Evolutionary conservation across 2,888 invertebrate genomes (phyloP).

Genomic region (Linnaemya vulpina): DNA sequence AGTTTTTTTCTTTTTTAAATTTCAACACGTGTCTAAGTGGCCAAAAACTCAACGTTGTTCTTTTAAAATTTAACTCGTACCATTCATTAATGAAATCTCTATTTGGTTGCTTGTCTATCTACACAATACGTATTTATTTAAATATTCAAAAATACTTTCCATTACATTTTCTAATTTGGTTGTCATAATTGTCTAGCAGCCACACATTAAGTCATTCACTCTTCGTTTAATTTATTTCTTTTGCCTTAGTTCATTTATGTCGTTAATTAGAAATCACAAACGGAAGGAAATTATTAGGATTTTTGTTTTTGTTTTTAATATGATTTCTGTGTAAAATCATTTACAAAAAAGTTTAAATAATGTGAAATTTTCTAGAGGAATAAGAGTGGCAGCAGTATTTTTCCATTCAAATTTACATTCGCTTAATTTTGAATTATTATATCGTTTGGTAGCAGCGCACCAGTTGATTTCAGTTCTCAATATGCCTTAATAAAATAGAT

Average conservation of each 20-base stretch:
- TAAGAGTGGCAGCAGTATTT: neutral
- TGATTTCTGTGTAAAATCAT: constrained; percentile 31
- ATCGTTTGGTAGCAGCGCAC: neutral
- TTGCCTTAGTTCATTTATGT: constrained; percentile 45
- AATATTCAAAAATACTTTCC: neutral
- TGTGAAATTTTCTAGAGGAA: neutral
- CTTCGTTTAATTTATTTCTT: neutral
- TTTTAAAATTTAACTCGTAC: neutral
- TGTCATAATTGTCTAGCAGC: constrained; percentile 33
- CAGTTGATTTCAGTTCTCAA: neutral
- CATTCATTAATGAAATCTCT: neutral
- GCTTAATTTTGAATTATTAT: constrained; percentile 11
- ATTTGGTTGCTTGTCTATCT: constrained; percentile 8
- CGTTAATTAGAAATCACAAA: constrained; percentile 54
- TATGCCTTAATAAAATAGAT: neutral
- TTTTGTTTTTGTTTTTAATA: constrained; percentile 24
- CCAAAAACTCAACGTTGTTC: constrained; percentile 31
- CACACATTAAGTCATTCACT: constrained; percentile 17
- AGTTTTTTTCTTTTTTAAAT: constrained; percentile 46
- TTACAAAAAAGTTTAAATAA: constrained; percentile 24
- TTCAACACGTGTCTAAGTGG: constrained; percentile 66
- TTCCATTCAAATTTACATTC: neutral
- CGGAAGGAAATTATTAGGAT: constrained; percentile 62
- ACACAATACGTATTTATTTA: neutral
- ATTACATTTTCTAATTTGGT: constrained; percentile 42